phyloP scores from a whole-genome alignment of 2,888 invertebrate genomes.

The Ditula angustiorana region DNA sequence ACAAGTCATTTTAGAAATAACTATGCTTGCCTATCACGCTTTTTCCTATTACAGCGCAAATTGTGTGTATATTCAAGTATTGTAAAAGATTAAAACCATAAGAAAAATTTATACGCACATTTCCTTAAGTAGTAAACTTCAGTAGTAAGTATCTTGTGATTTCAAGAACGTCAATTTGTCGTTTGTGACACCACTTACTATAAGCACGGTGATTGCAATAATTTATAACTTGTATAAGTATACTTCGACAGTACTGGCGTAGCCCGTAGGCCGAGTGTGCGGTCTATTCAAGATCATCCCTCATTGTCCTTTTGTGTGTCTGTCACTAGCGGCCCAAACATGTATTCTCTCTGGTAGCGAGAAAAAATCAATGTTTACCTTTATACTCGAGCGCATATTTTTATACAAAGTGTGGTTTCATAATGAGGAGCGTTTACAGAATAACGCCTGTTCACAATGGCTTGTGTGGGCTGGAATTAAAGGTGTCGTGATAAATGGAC shows the following conservation, averaged over 20 bases:
- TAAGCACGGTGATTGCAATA: conserved; percentile 51
- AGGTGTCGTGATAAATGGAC: conserved; percentile 75
- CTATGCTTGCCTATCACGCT: too few species aligned
- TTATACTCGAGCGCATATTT: conserved; percentile 83
- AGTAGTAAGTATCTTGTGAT: neutral
- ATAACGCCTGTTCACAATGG: conserved; percentile 82
- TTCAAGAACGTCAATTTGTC: conserved; percentile 25
- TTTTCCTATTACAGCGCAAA: too few species aligned
- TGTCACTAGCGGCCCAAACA: conserved; percentile 82
- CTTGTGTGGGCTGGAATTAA: conserved; percentile 75
- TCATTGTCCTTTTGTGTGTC: conserved; percentile 77
- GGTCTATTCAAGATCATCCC: conserved; percentile 79
- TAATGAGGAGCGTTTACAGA: conserved; percentile 83
- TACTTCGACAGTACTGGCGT: conserved; percentile 43
- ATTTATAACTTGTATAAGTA: conserved; percentile 53
- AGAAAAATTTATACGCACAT: too few species aligned
- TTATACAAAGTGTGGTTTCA: conserved; percentile 81
- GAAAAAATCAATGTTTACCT: conserved; percentile 83
- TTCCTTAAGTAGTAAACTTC: too few species aligned
- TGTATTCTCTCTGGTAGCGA: conserved; percentile 73
- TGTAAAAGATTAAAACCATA: too few species aligned
- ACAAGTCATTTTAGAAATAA: too few species aligned
- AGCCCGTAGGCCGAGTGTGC: conserved; percentile 71
- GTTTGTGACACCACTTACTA: conserved; percentile 11
- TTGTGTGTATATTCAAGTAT: too few species aligned